phyloP scores from a whole-genome alignment of 2,113 vertebrate genomes.

The Panthera uncia region DNA sequence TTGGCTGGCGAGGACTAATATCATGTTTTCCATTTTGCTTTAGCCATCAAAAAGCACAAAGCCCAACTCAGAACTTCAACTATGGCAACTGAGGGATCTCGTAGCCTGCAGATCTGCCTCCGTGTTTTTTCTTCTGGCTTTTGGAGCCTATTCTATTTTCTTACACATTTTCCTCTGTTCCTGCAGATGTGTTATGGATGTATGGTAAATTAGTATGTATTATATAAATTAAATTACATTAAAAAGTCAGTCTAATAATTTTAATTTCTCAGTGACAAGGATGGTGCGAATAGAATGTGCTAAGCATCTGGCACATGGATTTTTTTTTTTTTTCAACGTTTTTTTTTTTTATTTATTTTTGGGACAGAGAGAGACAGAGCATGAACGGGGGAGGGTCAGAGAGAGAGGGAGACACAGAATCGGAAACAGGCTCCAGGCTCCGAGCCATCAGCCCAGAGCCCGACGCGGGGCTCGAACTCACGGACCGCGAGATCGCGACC shows the following conservation, averaged over 20 bases:
- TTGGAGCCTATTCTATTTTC: neutral
- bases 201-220: neutral
- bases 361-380: too few species aligned
- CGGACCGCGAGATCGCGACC: too few species aligned
- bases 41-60: neutral
- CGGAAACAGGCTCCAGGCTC: too few species aligned
- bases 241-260: neutral
- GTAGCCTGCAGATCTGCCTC: neutral
- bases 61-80: neutral
- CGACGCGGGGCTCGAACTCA: too few species aligned
- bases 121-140: neutral
- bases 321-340: neutral
- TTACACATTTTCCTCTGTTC: neutral
- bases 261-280: neutral
- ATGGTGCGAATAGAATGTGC: neutral
- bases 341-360: too few species aligned
- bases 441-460: too few species aligned
- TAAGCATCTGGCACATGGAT: neutral
- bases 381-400: too few species aligned
- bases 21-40: neutral
- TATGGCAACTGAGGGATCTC: neutral
- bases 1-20: neutral
- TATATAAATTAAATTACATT: neutral
- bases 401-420: too few species aligned
- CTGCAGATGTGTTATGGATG: neutral